Base-by-base conservation (phyloP, 2,888 invertebrate genomes). In the Steromphala cineraria region DNA sequence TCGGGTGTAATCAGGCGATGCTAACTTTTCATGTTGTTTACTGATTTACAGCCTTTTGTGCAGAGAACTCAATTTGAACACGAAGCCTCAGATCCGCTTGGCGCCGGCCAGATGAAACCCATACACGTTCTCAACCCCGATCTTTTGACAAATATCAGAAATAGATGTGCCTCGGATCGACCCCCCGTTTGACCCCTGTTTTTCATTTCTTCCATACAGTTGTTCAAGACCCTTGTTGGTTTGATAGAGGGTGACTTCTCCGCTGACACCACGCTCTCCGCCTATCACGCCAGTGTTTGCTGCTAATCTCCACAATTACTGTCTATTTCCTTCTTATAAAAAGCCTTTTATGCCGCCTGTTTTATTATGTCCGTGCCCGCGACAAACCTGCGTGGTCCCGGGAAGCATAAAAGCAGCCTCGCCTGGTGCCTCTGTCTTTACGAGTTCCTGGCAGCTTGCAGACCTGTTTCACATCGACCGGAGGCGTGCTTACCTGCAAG, bases 71-170 rank as follows among this genome's bases (percentile, higher is more conserved):
- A 62, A 62, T 62, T 62, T 19, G 24, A 28, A 28, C 62, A 62
- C 62, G 62, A 24, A 28, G 15, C 28, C 28, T 24, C 62, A 62
- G 24, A 24, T 28, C 21, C 21, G 62, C 62, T 24, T 62, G 62
- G 62, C 62, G 62, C 62, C 62, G 28, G 62, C 24, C 62, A 62
- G 62, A 24, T 21, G 24, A 62, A 62, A 28, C 28, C 62, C 24
- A 15, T 62, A 28, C 62, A 62, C 62, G 62, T 62, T 28, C 28
- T 62, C 28, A 62, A 62, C 62, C 24, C 15, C 62, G 62, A 62
- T 62, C 62, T 62, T 62, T 62, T 62, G 62, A 62, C 62, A 62
- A 62, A 62, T 24, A 62, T 62, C 62, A 62, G 62, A 62, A 62
- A 62, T 62, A 62, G 62, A 62, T 62, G 28, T 62, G 24, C 24